Base-by-base conservation (phyloP, 2,888 invertebrate genomes). In the Uropetala carovei region DNA sequence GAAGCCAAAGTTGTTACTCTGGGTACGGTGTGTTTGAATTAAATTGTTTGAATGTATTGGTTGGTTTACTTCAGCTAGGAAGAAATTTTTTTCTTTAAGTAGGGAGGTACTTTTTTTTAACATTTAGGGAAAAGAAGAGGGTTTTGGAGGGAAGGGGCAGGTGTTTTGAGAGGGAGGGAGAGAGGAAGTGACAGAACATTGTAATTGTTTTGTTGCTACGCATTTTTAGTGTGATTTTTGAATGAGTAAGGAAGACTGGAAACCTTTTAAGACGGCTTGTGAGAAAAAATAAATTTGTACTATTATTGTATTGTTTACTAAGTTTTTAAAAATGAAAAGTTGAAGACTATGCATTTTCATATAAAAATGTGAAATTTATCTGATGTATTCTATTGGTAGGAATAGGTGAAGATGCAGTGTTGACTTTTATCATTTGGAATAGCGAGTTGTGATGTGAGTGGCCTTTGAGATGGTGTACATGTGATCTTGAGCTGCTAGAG, bases 1-100 rank as follows among this genome's bases (percentile, higher is more conserved):
- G 64, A 89, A 89, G 89, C 89, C 89, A 89, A 89, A 89, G 89
- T 89, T 89, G 89, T 89, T 89, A 89, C 89, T 89, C 60, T 89
- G 89, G 89, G 89, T 89, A 89, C n/a, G 89, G 89, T 89, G 64
- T 89, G 89, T 89, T 89, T 89, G 89, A 89, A 89, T 89, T 89
- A 89, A 89, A 89, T 43, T 89, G 89, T 89, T 89, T 89, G 89
- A 89, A 89, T 89, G 89, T 68, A 89, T 89, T 89, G 64, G 64
- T 89, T 89, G 89, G 64, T 89, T 89, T 89, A 89, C 89, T 89
- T 89, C 59, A 64, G 64, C 27, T 83, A 89, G 43, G 89, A 68
- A 89, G 30, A 64, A 13, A 56, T 89, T 22, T 64, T 89, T 60
- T 68, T 18, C 22, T 75, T 68, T 43, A 56, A 83, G n/a, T 18